Base-by-base conservation (phyloP, 2,888 invertebrate genomes). In the Oscheius myriophilus region DNA sequence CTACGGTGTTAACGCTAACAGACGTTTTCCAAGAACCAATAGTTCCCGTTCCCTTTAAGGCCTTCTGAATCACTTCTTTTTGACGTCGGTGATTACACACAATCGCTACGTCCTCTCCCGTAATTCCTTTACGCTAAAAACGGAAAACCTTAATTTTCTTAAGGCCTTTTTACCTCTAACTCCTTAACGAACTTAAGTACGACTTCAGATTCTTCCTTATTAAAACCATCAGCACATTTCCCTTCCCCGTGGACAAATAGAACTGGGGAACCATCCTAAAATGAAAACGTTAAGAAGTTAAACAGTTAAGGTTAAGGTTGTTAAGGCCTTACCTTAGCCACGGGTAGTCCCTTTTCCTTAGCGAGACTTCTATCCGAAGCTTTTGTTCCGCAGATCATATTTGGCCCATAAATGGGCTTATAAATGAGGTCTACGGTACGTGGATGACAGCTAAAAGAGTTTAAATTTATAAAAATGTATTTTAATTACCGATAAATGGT, bases 201-300 rank as follows among this genome's bases (percentile, higher is more conserved):
- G 11, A 9, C 49, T 7, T 49, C 11, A 49, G 11, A 3, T 21
- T 49, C 49, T 49, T 49, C 6, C 49, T 49, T 9, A 21, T 49
- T 49, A 9, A 6, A 6, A 9, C 49, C 49, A 21, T 49, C 49
- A 11, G 6, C 2, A 7, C 21, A n/a, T 18, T 49, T 18, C 7
- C 49, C 49, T 49, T 49, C 49, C n/a, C n/a, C 49, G n/a, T 49
- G 49, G 18, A 49, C 49, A 21, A 49, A 49, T 2, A 49, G 21
- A 49, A n/a, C n/a, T 18, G 49, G 49, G 18, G 49, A 49, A 49
- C 49, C 49, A 11, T 49, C 49, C 49, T 49, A 9, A 33, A 33
- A 33, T n/a, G n/a, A n/a, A n/a, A n/a, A n/a, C n/a, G n/a, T n/a
- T n/a, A n/a, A n/a, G n/a, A n/a, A n/a, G n/a, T n/a, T n/a, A n/a